Evolutionary conservation across 2,113 vertebrate species (phyloP), one percentile per base, ranked within the genome.

Genomic region (Trematomus loennbergii): DNA sequence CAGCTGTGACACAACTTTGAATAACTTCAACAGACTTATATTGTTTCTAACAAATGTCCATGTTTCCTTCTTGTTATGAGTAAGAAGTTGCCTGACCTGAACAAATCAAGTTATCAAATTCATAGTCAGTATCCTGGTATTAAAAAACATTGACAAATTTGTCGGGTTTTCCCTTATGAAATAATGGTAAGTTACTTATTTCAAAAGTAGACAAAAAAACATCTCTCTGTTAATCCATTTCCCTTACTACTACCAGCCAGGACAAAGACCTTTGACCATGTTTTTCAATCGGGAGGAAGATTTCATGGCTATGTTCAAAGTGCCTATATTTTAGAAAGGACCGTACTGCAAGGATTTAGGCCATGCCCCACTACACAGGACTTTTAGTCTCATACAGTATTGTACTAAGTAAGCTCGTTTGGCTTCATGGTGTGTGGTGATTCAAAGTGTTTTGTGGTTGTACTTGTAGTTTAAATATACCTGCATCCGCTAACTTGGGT

Each of bases 241-340:
- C 29, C 15, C 22, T 25, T 18, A 11, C 46, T 72, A 49, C 2
- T 11, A 18, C 3, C 29, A 7, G 36, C 36, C 9, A 33, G 33
- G 33, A 57, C 16, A 46, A 43, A 62, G 52, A 11, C 53, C 55
- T 61, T 48, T 73, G n/a, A 17, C 13, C 20, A 1, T 17, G 12
- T 57, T 63, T 77, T 60, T 70, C 63, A 59, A 2, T 67, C 54
- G 40, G 69, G n/a, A 59, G 53, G 53, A 58, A 52, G 75, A 67
- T 48, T 71, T 67, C 49, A 64, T 74, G 74, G 67, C 78, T 43
- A 13, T 53, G 45, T 57, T 12, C 29, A 72, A 15, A 58, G 61
- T 67, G 73, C 9, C 1, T 46, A 2, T 82, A 52, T 61, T 79
- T 86, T 78, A 82, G 74, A 18, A 11, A 15, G 58, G 69, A 17